A percentile compares a stretch with the other conserved stretches of the same genome.
phyloP scores from a whole-genome alignment of 2,113 vertebrate species.

The Eclectus roratus region DNA sequence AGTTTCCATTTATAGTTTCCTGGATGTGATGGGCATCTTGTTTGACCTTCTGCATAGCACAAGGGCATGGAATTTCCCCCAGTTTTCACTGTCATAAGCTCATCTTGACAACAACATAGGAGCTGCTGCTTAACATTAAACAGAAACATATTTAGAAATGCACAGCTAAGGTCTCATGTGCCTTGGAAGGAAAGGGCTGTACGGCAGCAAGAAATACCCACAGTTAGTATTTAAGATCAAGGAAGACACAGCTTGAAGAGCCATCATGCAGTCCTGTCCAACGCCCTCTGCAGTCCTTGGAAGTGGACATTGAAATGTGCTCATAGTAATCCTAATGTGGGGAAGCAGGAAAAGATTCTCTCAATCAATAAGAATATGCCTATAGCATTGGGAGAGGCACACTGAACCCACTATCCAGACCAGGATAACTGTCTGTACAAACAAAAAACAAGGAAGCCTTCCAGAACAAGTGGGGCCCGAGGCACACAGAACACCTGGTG shows the following conservation, averaged over 20 bases:
- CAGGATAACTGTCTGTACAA: neutral
- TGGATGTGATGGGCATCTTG: neutral
- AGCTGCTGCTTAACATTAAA: neutral
- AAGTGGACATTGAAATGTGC: neutral
- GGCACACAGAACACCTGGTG: conserved; percentile 48
- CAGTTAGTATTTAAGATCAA: neutral
- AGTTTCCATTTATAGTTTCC: neutral
- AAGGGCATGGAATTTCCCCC: neutral
- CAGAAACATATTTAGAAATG: neutral
- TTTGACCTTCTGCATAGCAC: neutral
- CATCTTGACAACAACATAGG: neutral
- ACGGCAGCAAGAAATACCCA: neutral
- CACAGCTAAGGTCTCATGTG: neutral
- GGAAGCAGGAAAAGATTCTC: neutral
- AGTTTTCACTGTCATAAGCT: neutral
- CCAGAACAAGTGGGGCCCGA: conserved; percentile 26
- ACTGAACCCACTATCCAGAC: neutral
- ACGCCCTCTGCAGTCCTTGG: neutral
- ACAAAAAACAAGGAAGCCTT: conserved; percentile 26
- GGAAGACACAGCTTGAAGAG: neutral
- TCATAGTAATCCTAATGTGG: neutral
- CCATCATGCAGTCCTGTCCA: neutral
- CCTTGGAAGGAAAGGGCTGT: neutral
- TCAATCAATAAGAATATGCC: neutral
- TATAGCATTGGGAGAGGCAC: neutral